Percentiles rank a stretch among this genome's conserved stretches.
Evolutionary conservation across 2,113 vertebrate genomes (phyloP).

Genomic region (Potamarius usumacintae): DNA sequence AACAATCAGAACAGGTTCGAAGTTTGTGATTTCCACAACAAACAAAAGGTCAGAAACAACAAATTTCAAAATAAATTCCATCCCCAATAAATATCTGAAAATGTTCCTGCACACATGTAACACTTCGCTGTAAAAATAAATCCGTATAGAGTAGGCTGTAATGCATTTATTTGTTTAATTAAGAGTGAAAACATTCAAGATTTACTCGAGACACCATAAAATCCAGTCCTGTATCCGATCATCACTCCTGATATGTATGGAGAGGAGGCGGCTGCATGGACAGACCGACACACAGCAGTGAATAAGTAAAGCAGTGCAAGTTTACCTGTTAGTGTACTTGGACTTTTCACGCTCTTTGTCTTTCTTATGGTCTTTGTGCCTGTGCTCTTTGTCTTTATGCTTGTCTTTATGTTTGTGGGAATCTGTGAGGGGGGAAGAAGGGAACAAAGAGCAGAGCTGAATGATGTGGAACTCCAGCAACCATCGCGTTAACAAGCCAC

Average conservation of each 20-base stretch:
- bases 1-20: too few relatives aligned
- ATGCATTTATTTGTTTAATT: too few relatives aligned
- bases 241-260: neutral
- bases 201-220: neutral
- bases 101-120: neutral
- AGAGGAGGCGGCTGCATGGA: too few relatives aligned
- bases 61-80: neutral
- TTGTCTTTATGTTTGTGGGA: slow-evolving; percentile 96
- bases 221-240: neutral
- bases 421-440: slow-evolving; percentile 65
- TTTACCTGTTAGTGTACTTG: slow-evolving; percentile 91
- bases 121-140: too few relatives aligned
- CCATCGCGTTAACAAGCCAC: neutral
- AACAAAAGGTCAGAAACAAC: neutral
- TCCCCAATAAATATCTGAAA: too few relatives aligned
- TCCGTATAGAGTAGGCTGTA: rapidly evolving
- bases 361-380: slow-evolving; percentile 96
- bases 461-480: too few relatives aligned
- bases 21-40: too few relatives aligned
- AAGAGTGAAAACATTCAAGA: neutral
- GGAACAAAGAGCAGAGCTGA: too few relatives aligned
- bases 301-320: neutral
- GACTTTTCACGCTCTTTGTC: slow-evolving; percentile 91
- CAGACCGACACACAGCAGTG: neutral
- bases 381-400: slow-evolving; percentile 93